phyloP scores from a whole-genome alignment of 23 tunicate genomes.

The Phallusia fumigata region DNA sequence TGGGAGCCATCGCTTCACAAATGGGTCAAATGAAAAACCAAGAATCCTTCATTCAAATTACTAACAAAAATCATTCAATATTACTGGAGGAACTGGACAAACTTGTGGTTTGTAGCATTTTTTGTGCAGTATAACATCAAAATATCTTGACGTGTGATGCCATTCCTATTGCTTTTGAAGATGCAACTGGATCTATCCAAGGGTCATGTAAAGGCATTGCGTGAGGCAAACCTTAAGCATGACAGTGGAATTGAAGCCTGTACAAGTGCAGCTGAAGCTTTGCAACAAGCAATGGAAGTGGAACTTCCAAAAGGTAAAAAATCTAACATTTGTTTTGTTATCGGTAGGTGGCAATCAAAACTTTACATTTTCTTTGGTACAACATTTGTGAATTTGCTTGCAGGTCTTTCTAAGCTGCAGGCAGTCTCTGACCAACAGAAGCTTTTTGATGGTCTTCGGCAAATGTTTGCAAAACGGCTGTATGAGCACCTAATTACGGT shows the following conservation, averaged over 20 bases:
- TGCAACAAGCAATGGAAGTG: constrained; percentile 93
- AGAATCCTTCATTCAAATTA: constrained; percentile 96
- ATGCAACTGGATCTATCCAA: constrained; percentile 89
- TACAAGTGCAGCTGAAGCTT: constrained; percentile 92
- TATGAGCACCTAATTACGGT: constrained; percentile 42
- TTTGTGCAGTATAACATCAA: too few species aligned
- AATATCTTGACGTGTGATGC: too few species aligned
- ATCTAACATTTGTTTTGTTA: not conserved
- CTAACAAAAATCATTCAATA: constrained; percentile 78
- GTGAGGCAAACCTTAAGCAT: constrained; percentile 64
- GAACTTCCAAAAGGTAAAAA: constrained; percentile 79
- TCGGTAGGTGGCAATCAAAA: not conserved
- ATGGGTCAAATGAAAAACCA: constrained; percentile 98
- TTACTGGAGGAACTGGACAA: constrained; percentile 71
- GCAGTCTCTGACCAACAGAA: constrained; percentile 95
- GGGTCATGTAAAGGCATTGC: constrained; percentile 91
- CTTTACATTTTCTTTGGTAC: not conserved
- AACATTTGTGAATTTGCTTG: not conserved
- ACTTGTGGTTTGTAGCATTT: constrained; percentile 51
- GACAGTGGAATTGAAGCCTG: constrained; percentile 93
- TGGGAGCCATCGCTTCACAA: constrained; percentile 77
- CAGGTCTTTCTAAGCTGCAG: constrained; percentile 75
- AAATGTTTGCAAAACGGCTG: constrained; percentile 76
- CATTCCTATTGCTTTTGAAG: constrained; percentile 40
- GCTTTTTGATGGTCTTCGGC: constrained; percentile 67